Conservation (phyloP, 1,140 invertebrate species). For the Metaphire vulgaris region DNA sequence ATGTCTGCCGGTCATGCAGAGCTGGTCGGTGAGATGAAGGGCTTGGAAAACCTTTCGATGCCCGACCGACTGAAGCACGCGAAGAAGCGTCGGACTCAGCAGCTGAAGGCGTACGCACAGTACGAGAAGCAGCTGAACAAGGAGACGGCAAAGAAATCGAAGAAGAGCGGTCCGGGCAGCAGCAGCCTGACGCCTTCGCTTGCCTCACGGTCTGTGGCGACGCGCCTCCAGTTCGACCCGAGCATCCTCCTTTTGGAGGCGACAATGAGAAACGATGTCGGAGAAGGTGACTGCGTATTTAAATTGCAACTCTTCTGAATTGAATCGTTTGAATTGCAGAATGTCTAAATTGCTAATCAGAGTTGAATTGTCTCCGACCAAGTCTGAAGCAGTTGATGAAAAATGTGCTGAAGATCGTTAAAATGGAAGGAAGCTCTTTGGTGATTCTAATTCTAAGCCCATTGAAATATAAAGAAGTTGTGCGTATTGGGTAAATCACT, state of each 20-base stretch:
- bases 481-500: too few species aligned
- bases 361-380: too few species aligned
- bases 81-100: constrained; percentile 74
- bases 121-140: constrained; percentile 68
- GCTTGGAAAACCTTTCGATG: constrained; percentile 83
- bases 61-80: constrained; percentile 84
- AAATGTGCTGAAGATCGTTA: too few species aligned
- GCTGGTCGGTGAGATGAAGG: constrained; percentile 81
- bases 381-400: too few species aligned
- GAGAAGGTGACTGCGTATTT: too few species aligned
- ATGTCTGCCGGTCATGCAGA: constrained; percentile 71
- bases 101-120: constrained; percentile 70
- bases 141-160: constrained; percentile 53
- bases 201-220: constrained; percentile 23
- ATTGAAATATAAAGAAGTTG: too few species aligned
- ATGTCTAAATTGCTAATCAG: too few species aligned
- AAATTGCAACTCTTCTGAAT: too few species aligned
- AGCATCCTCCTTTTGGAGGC: constrained; percentile 90
- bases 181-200: constrained; percentile 26
- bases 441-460: too few species aligned
- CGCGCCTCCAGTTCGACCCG: constrained; percentile 64
- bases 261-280: constrained; percentile 86
- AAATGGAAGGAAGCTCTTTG: too few species aligned
- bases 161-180: constrained; percentile 33
- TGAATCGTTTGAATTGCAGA: too few species aligned